phyloP scores from a whole-genome alignment of 2,797 vertebrate species.

The Sorex maritimensis region DNA sequence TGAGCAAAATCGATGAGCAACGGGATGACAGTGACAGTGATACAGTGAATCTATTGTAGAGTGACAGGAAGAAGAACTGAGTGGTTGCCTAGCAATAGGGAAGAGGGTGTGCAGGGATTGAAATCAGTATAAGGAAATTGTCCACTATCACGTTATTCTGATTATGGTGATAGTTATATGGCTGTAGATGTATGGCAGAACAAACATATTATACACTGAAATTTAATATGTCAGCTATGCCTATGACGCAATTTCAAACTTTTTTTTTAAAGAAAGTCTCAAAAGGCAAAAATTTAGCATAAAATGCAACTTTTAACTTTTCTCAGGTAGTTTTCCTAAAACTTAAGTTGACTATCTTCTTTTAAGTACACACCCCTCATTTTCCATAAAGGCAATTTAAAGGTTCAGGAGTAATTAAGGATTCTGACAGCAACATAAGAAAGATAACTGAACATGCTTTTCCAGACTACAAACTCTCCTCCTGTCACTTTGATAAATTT shows the following conservation, averaged over 20 bases:
- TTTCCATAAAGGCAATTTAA: slow-evolving; percentile 7
- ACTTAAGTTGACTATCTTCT: background rate
- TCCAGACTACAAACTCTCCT: slow-evolving; percentile 7
- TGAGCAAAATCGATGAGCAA: too few species aligned
- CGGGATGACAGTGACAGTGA: too few species aligned
- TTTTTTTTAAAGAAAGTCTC: slow-evolving; percentile 17
- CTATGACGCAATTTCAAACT: background rate
- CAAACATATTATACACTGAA: background rate
- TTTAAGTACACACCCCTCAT: background rate
- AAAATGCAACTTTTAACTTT: background rate
- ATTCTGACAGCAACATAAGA: slow-evolving; percentile 27
- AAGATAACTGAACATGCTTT: slow-evolving; percentile 36
- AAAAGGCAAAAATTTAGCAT: slow-evolving; percentile 16
- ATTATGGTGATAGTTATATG: background rate
- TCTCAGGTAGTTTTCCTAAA: background rate
- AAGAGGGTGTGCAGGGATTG: background rate
- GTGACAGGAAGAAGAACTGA: background rate
- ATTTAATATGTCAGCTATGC: background rate
- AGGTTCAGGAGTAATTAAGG: slow-evolving; percentile 42
- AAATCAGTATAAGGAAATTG: background rate
- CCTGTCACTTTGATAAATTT: background rate
- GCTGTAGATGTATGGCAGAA: background rate
- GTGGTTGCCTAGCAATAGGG: background rate
- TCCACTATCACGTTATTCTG: background rate
- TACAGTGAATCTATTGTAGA: background rate